phyloP scores from a whole-genome alignment of 1,140 invertebrate genomes.

The Pseudomyrmex cubaensis region DNA sequence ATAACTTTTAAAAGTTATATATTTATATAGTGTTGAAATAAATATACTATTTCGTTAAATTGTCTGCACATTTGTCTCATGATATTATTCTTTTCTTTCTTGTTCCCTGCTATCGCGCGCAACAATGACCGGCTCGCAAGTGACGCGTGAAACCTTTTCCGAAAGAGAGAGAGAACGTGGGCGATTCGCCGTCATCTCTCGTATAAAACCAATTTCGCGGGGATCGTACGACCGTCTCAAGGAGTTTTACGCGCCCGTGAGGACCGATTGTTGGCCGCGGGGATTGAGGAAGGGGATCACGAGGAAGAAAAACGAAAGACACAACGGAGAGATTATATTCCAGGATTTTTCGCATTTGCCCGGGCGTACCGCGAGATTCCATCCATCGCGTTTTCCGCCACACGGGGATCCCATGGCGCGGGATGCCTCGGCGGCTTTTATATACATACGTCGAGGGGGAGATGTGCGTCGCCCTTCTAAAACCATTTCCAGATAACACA shows the following conservation, averaged over 20 bases:
- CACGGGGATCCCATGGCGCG: slow-evolving; percentile 30
- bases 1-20: background rate
- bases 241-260: slow-evolving; percentile 79
- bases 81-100: background rate
- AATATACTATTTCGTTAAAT: background rate
- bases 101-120: background rate
- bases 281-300: slow-evolving; percentile 51
- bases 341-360: slow-evolving; percentile 75
- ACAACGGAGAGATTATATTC: slow-evolving; percentile 73
- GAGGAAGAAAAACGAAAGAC: slow-evolving; percentile 68
- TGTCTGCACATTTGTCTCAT: background rate
- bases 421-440: slow-evolving; percentile 77
- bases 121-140: slow-evolving; percentile 29
- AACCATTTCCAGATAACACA: slow-evolving; percentile 84
- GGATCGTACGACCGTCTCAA: slow-evolving; percentile 71
- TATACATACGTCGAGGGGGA: slow-evolving; percentile 80
- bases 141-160: slow-evolving; percentile 37
- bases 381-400: slow-evolving; percentile 47
- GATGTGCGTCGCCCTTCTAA: slow-evolving; percentile 85
- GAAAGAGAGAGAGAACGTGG: slow-evolving; percentile 10
- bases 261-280: slow-evolving; percentile 78
- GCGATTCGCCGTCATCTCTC: slow-evolving; percentile 48
- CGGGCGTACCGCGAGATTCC: slow-evolving; percentile 53
- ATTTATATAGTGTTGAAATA: background rate
- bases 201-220: slow-evolving; percentile 72